phyloP scores from a whole-genome alignment of 2,888 invertebrate genomes.

The Mechanitis mazaeus region DNA sequence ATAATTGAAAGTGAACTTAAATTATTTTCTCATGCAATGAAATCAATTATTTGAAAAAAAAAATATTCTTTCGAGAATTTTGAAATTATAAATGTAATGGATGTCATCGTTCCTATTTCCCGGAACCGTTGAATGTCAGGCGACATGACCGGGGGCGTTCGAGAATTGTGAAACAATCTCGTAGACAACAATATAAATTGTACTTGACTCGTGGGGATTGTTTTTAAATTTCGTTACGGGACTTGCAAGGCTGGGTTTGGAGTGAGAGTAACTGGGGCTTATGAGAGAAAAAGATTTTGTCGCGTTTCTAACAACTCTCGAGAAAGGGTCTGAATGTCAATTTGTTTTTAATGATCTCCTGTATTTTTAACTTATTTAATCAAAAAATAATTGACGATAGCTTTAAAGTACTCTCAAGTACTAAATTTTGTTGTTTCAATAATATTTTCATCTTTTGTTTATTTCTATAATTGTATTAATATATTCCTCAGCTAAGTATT shows the following conservation, averaged over 20 bases:
- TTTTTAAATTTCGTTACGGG: slow-evolving; percentile 35
- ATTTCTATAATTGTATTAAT: no score
- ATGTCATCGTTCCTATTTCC: background rate
- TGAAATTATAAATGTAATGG: background rate
- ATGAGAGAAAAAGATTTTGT: background rate
- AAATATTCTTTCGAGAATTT: no score
- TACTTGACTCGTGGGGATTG: slow-evolving; percentile 34
- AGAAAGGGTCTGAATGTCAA: background rate
- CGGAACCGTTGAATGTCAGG: background rate
- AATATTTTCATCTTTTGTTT: no score
- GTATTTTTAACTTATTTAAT: no score
- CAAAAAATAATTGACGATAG: no score
- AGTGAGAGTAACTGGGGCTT: background rate
- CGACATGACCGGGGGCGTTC: slow-evolving; percentile 3
- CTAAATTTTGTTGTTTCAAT: no score
- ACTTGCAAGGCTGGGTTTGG: slow-evolving; percentile 1
- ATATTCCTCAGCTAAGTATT: no score
- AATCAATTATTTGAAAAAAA: slow-evolving; percentile 59
- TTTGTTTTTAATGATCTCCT: background rate
- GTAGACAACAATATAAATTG: slow-evolving; percentile 43
- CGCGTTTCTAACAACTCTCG: background rate
- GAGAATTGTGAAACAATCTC: slow-evolving; percentile 5
- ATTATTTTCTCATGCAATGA: no score
- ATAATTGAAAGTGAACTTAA: slow-evolving; percentile 21
- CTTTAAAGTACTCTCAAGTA: no score